These are phyloP conservation scores for Xestia sexstrigata DNA, from an alignment of 2,888 invertebrate genomes.

Conservation along the genomic window DNA sequence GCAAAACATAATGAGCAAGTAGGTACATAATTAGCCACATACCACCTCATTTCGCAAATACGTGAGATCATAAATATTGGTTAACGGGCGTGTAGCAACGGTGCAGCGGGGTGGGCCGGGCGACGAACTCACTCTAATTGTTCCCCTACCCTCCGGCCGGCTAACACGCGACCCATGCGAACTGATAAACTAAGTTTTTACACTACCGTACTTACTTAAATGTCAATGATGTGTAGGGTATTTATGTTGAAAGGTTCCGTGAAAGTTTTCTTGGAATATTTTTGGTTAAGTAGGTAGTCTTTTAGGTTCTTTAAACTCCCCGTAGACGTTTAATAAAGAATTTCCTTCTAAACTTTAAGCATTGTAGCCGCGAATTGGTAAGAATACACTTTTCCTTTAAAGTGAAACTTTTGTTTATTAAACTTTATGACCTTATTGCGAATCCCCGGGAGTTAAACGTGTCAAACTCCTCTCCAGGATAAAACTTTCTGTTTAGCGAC, in stretches of 20 bases:
- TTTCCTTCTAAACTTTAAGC: not conserved
- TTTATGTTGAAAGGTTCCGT: not conserved
- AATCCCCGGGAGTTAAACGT: not conserved
- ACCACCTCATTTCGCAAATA: slow-evolving; percentile 56
- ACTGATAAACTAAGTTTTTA: slow-evolving; percentile 52
- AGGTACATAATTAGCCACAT: slow-evolving; percentile 42
- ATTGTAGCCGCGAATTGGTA: not conserved
- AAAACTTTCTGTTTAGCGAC: not conserved
- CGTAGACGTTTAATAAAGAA: not conserved
- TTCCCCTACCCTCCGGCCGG: slow-evolving; percentile 56
- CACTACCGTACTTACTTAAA: slow-evolving; percentile 47
- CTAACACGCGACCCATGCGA: slow-evolving; percentile 54
- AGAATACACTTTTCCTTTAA: not conserved
- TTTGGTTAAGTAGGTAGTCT: not conserved
- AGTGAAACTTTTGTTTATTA: slow-evolving; percentile 1
- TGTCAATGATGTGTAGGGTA: slow-evolving; percentile 48
- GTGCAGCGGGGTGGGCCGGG: slow-evolving; percentile 59
- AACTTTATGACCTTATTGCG: not conserved
- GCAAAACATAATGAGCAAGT: slow-evolving; percentile 33
- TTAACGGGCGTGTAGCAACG: slow-evolving; percentile 59
- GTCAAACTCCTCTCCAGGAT: not conserved
- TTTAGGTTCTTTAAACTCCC: not conserved
- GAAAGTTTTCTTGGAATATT: slow-evolving; percentile 4
- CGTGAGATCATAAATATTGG: slow-evolving; percentile 50
- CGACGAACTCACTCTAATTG: slow-evolving; percentile 62